Evolutionary conservation across 2,888 invertebrate species (phyloP).

Genomic region (Cacoxenus indagator): DNA sequence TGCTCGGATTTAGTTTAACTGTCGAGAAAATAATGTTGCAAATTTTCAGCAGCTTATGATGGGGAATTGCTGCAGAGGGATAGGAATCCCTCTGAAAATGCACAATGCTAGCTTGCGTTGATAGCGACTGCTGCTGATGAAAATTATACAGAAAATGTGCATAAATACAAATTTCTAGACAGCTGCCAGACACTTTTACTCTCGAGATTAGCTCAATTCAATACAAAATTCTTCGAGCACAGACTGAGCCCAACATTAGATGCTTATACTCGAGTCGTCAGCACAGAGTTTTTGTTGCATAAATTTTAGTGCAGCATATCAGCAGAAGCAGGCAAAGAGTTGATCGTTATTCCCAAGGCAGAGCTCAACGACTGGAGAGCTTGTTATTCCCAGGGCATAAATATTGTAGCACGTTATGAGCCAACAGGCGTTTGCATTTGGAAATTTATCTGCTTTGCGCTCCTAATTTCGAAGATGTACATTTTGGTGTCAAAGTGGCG

Average conservation of each 20-base stretch:
- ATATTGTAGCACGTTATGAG: background rate
- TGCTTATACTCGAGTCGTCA: background rate
- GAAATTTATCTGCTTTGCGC: background rate
- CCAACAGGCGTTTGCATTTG: background rate
- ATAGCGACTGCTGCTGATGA: too few species aligned
- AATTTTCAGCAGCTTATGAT: background rate
- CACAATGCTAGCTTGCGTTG: background rate
- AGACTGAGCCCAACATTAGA: background rate
- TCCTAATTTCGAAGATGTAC: background rate
- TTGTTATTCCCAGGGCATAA: background rate
- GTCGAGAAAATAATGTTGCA: background rate
- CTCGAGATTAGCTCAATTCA: background rate
- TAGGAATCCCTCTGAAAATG: background rate
- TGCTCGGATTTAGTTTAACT: constrained; percentile 1
- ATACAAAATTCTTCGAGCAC: background rate
- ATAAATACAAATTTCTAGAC: too few species aligned
- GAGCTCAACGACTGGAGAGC: background rate
- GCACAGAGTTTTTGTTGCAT: constrained; percentile 21
- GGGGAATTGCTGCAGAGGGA: background rate
- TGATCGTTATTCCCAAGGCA: background rate
- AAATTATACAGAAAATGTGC: too few species aligned
- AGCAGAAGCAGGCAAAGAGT: background rate
- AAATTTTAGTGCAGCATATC: background rate
- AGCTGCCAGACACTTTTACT: constrained; percentile 13
- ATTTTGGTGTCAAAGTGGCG: constrained; percentile 17